Base-by-base conservation (phyloP, 1,140 invertebrate species). In the Drosophila serrata region DNA sequence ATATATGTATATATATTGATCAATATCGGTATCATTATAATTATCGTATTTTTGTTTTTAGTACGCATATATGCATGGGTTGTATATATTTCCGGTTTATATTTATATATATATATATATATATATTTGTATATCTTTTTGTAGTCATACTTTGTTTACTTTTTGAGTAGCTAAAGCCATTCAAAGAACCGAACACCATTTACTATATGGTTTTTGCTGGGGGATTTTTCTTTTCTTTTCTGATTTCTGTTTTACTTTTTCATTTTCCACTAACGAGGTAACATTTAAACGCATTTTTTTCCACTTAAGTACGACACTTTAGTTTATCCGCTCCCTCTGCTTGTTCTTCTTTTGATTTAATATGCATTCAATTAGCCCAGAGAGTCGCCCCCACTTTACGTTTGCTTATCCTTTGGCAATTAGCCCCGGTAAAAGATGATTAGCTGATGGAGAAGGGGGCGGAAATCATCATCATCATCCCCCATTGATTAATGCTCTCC, bases 251-350 rank as follows among this genome's bases (percentile, higher is more conserved):
- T 45, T 55, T 6, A n/a, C 56, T 62, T 42, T 75, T 42, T 75
- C 58, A 42, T 68, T 82, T 75, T 81, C 75, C 40, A 74, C 79
- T 91, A 91, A 91, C 90, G 90, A 91, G 90, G 90, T 91, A 91
- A 91, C 90, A 91, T 82, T 91, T 90, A 91, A 91, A 90, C 85
- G 78, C 70, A 58, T 81, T 91, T 84, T 82, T 90, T 84, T 64
- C 57, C 69, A 78, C 75, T 78, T 77, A 61, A 61, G 65, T 88
- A 64, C 39, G 65, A 72, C 53, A 78, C 48, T 79, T 79, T 62
- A 58, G 53, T 24, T 70, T 64, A 13, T 70, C 57, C 12, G 35
- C 37, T 42, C 57, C 57, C 74, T 51, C 29, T 27, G 19, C 24
- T 29, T 43, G 19, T 29, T 60, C 56, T 22, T 70, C 64, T 72